These are phyloP conservation scores for Phoeniculus purpureus DNA, from an alignment of 2,797 vertebrate species.

Conservation along the genomic window DNA sequence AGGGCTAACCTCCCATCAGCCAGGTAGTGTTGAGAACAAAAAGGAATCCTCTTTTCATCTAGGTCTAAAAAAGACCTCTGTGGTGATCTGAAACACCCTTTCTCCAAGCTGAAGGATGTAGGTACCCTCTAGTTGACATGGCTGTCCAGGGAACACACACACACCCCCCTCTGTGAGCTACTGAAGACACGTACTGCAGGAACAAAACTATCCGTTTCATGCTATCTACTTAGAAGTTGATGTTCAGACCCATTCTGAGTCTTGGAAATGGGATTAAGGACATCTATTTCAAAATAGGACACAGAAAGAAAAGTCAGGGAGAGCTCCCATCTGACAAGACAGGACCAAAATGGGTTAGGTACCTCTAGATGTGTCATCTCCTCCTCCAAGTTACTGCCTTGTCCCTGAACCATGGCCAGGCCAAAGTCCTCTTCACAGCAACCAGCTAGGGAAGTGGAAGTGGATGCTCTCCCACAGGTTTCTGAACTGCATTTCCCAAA, in stretches of 20 bases:
- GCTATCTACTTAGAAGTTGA: neutral
- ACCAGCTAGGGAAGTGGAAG: neutral
- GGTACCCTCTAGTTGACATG: neutral
- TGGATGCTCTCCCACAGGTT: neutral
- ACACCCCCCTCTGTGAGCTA: neutral
- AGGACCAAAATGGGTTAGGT: neutral
- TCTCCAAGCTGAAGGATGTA: neutral
- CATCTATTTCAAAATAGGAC: neutral
- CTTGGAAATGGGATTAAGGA: neutral
- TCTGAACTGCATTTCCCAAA: neutral
- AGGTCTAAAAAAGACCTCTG: conserved; percentile 15
- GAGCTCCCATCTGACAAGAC: neutral
- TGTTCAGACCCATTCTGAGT: neutral
- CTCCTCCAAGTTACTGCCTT: neutral
- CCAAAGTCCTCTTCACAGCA: neutral
- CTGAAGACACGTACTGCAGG: neutral
- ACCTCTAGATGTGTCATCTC: neutral
- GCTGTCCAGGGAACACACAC: conserved; percentile 3
- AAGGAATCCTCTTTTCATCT: conserved; percentile 15
- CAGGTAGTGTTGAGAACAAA: neutral
- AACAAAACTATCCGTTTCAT: neutral
- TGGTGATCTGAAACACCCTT: neutral
- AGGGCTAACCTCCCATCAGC: neutral
- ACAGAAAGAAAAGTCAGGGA: neutral
- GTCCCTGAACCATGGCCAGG: neutral